Evolutionary conservation across 2,888 invertebrate genomes (phyloP).

Genomic region (Asteroscopus sphinx): DNA sequence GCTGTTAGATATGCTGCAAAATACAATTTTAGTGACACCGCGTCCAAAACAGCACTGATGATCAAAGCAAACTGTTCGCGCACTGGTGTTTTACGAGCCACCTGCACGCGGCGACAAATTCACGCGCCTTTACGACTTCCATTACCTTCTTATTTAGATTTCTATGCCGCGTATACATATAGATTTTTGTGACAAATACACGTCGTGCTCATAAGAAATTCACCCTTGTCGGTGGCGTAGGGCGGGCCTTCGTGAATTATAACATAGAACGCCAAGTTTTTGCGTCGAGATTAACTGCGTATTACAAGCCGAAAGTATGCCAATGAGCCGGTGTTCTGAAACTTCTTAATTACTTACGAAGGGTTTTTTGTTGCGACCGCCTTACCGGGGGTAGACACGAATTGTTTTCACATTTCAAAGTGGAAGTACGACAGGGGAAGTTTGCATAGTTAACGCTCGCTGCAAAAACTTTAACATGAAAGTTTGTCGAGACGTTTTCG

Average conservation of each 20-base stretch:
- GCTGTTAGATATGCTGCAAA: no score
- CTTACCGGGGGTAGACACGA: slow-evolving; percentile 66
- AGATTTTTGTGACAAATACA: slow-evolving; percentile 81
- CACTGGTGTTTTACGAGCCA: no score
- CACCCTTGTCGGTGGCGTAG: slow-evolving; percentile 78
- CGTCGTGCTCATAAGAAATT: slow-evolving; percentile 81
- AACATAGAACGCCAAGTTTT: slow-evolving; percentile 82
- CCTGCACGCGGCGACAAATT: no score
- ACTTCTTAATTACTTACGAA: slow-evolving; percentile 84
- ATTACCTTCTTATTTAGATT: no score
- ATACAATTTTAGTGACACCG: no score
- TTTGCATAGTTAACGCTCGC: slow-evolving; percentile 70
- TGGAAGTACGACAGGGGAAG: slow-evolving; percentile 64
- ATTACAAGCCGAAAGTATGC: slow-evolving; percentile 84
- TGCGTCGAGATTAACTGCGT: slow-evolving; percentile 84
- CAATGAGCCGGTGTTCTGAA: slow-evolving; percentile 81
- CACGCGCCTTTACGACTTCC: no score
- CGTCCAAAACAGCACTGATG: no score
- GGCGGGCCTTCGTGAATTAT: slow-evolving; percentile 81
- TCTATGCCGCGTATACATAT: slow-evolving; percentile 75
- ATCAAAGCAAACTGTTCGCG: no score
- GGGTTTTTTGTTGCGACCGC: slow-evolving; percentile 72
- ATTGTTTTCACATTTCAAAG: slow-evolving; percentile 73
- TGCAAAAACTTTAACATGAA: slow-evolving; percentile 64
- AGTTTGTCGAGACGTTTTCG: slow-evolving; percentile 60